Conservation (phyloP, 64 coral and sea anemone species). For the Montipora sp. region DNA sequence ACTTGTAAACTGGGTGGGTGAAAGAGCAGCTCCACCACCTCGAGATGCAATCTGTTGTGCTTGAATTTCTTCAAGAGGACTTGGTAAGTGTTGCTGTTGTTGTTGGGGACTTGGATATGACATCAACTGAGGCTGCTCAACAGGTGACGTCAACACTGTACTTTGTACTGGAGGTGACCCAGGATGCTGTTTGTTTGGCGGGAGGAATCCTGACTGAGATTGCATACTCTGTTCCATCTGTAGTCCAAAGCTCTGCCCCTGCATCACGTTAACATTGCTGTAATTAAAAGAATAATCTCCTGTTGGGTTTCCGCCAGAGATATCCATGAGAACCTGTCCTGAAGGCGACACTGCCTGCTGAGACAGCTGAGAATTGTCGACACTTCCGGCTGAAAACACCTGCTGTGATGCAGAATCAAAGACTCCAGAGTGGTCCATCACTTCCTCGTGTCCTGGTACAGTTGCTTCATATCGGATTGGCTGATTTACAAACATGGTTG, state of each 20-base stretch:
- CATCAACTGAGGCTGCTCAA: slow-evolving; percentile 35
- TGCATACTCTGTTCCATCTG: slow-evolving; percentile 36
- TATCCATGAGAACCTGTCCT: slow-evolving; percentile 43
- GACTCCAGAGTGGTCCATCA: slow-evolving; percentile 38
- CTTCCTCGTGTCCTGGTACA: slow-evolving; percentile 29
- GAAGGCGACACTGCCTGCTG: neutral
- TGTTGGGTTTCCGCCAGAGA: slow-evolving; percentile 10
- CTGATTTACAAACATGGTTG: slow-evolving; percentile 16
- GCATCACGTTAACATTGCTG: slow-evolving; percentile 11
- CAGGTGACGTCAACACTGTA: slow-evolving; percentile 44
- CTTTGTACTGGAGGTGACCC: neutral
- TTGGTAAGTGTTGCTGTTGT: slow-evolving; percentile 9
- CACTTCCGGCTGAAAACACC: neutral
- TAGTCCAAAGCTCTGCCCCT: slow-evolving; percentile 18
- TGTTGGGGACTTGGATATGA: slow-evolving; percentile 31
- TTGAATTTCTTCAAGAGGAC: slow-evolving; percentile 43
- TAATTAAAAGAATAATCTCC: slow-evolving; percentile 25
- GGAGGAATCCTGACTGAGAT: slow-evolving; percentile 10
- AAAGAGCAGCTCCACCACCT: neutral
- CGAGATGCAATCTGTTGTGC: slow-evolving; percentile 38
- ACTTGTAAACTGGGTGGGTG: slow-evolving; percentile 24
- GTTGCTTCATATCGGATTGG: neutral
- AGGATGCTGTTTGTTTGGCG: slow-evolving; percentile 6
- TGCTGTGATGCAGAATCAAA: slow-evolving; percentile 7
- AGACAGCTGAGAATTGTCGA: slow-evolving; percentile 15